Evolutionary conservation across 2,113 vertebrate genomes (phyloP).

Genomic region (Numenius arquata): DNA sequence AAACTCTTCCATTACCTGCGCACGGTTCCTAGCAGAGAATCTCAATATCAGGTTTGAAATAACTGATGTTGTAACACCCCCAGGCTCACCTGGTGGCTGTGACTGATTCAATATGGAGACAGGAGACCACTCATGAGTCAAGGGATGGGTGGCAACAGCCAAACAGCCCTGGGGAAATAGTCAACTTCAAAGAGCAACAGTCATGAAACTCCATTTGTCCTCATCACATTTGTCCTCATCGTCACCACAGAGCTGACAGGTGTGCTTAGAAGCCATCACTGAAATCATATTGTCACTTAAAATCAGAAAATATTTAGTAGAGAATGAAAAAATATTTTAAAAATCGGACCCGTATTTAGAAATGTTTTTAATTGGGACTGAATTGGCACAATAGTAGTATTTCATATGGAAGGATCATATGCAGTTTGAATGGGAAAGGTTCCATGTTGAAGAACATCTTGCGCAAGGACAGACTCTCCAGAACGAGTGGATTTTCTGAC

Average conservation of each 20-base stretch:
- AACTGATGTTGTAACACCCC: background rate
- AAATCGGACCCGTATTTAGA: background rate
- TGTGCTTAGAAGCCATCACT: rapidly evolving
- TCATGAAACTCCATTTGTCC: background rate
- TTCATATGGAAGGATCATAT: background rate
- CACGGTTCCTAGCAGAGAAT: background rate
- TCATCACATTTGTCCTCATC: background rate
- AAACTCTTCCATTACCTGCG: background rate
- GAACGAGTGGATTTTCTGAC: background rate
- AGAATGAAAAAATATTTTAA: background rate
- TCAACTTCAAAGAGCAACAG: background rate
- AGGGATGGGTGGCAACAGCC: background rate
- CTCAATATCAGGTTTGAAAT: background rate
- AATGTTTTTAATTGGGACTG: background rate
- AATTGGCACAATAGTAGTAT: background rate
- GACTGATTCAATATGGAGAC: background rate
- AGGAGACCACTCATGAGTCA: background rate
- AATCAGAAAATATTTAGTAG: background rate
- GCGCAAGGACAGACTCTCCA: background rate
- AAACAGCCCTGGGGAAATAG: background rate
- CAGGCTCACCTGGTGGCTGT: background rate
- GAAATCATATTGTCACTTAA: background rate
- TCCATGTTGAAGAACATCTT: background rate
- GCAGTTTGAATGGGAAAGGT: background rate
- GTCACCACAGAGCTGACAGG: background rate